Evolutionary conservation across 2,113 vertebrate genomes (phyloP).

Genomic region (Litocranius walleri): DNA sequence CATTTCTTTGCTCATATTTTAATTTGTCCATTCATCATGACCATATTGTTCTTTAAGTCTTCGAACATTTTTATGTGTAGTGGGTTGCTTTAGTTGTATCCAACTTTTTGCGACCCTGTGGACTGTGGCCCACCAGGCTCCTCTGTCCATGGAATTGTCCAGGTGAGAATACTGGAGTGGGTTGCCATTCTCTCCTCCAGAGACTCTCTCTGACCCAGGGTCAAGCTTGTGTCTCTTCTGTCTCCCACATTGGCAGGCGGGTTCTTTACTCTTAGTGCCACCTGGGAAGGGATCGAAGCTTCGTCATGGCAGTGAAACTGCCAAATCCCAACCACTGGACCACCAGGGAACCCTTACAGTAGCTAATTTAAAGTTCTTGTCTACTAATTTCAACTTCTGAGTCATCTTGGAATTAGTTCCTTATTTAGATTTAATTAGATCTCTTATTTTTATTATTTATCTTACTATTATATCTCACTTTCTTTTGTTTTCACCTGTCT

Average conservation of each 20-base stretch:
- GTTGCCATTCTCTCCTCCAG: background rate
- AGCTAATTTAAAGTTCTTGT: background rate
- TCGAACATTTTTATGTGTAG: background rate
- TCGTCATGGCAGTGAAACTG: background rate
- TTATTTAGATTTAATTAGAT: background rate
- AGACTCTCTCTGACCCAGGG: background rate
- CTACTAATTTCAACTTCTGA: background rate
- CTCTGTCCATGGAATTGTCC: background rate
- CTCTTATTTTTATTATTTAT: background rate
- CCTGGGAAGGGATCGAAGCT: background rate
- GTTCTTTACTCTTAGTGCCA: background rate
- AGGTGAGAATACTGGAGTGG: background rate
- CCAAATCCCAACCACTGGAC: background rate
- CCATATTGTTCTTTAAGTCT: background rate
- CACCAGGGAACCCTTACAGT: background rate
- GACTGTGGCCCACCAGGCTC: background rate
- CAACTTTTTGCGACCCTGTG: rapidly evolving
- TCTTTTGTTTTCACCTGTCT: background rate
- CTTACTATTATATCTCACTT: background rate
- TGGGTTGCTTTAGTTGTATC: background rate
- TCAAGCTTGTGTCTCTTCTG: background rate
- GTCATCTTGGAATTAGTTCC: background rate
- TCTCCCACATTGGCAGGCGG: background rate
- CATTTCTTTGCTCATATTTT: background rate
- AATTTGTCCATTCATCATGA: background rate